These are phyloP conservation scores for Sarcophaga peregrina DNA, from an alignment of 1,140 invertebrate species.

Conservation along the genomic window DNA sequence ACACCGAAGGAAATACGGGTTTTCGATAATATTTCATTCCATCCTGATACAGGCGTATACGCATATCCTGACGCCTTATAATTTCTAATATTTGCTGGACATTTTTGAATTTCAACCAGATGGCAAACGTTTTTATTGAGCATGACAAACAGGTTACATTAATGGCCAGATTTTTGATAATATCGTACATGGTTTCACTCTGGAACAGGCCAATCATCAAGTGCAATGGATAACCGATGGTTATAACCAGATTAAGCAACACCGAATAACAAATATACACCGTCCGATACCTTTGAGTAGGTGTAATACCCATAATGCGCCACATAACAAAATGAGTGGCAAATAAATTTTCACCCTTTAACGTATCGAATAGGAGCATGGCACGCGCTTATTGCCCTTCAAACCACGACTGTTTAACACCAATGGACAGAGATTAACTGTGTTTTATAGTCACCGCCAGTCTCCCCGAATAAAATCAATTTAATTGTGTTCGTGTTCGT, in stretches of 20 bases:
- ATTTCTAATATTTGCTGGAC: neutral
- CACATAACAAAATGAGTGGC: neutral
- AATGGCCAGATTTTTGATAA: conserved; percentile 25
- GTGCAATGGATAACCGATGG: conserved; percentile 11
- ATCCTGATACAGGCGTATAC: neutral
- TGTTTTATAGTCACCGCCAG: too few species aligned
- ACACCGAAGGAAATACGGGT: neutral
- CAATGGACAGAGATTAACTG: too few species aligned
- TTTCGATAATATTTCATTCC: conserved; percentile 11
- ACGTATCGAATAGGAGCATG: neutral
- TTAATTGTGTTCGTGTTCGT: too few species aligned
- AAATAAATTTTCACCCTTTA: neutral
- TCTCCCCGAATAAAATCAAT: too few species aligned
- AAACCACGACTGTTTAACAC: too few species aligned
- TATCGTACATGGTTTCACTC: neutral
- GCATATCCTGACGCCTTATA: neutral
- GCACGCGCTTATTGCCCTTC: too few species aligned
- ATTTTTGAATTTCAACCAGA: conserved; percentile 2
- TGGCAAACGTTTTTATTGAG: conserved; percentile 8
- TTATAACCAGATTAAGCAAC: neutral
- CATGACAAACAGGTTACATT: neutral
- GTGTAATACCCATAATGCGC: conserved; percentile 15
- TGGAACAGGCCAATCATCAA: conserved; percentile 3
- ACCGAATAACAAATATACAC: conserved; percentile 25
- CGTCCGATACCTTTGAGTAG: neutral